Conservation (phyloP, 1,140 invertebrate genomes). For the Sycobia sp. region DNA sequence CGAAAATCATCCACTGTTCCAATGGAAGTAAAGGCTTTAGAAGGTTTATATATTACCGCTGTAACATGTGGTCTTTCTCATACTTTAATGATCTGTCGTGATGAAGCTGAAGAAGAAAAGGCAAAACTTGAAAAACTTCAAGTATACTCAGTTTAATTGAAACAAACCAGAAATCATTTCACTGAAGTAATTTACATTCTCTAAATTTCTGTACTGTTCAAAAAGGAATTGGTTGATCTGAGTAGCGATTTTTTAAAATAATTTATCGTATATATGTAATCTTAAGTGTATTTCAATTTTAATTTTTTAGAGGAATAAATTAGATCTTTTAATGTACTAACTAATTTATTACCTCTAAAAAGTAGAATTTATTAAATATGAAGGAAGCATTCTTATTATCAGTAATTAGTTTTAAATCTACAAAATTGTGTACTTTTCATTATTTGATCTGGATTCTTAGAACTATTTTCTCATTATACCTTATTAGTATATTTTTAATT, state of each 20-base stretch:
- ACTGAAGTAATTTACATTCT: constrained; percentile 12
- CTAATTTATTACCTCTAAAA: constrained; percentile 12
- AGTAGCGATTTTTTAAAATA: constrained; percentile 13
- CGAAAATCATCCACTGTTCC: constrained; percentile 86
- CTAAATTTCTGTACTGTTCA: constrained; percentile 25
- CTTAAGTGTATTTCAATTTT: constrained; percentile 2
- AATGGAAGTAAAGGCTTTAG: constrained; percentile 85
- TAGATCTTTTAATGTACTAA: constrained; percentile 1
- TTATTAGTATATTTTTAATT: constrained; percentile 14
- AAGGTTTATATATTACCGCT: constrained; percentile 79
- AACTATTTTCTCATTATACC: too few species aligned
- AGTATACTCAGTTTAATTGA: constrained; percentile 60
- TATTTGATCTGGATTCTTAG: constrained; percentile 14
- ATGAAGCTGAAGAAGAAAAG: constrained; percentile 71
- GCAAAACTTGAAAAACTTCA: constrained; percentile 68
- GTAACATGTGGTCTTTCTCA: constrained; percentile 85
- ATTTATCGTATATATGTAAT: neutral
- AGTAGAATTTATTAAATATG: constrained; percentile 10
- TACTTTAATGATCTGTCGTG: constrained; percentile 74
- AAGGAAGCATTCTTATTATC: neutral
- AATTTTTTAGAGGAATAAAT: constrained; percentile 1
- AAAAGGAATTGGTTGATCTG: constrained; percentile 18
- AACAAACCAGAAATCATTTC: constrained; percentile 9
- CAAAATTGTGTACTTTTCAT: constrained; percentile 16
- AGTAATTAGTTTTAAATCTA: neutral